A percentile compares a stretch with the other conserved stretches of the same genome.
Conservation (phyloP, 2,888 invertebrate species). For the Pristionchus entomophagus region DNA sequence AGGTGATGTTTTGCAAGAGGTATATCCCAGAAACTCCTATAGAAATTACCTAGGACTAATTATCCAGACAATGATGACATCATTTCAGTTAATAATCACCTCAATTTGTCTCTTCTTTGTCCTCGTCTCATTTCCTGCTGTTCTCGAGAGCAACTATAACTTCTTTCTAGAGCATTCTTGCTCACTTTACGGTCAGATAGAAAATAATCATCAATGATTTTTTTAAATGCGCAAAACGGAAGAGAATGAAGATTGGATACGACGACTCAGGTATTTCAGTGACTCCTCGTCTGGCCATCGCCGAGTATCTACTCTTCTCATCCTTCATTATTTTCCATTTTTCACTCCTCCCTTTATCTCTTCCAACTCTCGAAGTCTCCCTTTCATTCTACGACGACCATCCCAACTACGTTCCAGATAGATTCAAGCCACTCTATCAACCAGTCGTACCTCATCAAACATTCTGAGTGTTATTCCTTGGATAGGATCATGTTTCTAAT, state of each 20-base stretch:
- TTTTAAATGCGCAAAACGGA: too few species aligned
- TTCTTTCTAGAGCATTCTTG: slow-evolving; percentile 22
- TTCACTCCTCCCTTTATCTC: not conserved
- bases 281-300: not conserved
- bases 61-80: not conserved
- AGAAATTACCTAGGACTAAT: not conserved
- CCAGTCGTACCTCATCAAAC: not conserved
- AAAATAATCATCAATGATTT: too few species aligned
- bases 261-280: too few species aligned
- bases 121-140: not conserved
- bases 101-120: not conserved
- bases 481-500: not conserved
- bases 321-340: slow-evolving; percentile 13
- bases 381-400: slow-evolving; percentile 21
- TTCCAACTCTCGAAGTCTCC: slow-evolving; percentile 3
- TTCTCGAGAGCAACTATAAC: not conserved
- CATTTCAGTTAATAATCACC: not conserved
- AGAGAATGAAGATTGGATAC: too few species aligned
- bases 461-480: not conserved
- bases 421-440: slow-evolving; percentile 1
- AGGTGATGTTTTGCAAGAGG: too few species aligned
- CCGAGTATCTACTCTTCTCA: slow-evolving; percentile 14
- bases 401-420: not conserved
- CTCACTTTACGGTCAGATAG: not conserved
- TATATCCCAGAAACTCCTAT: too few species aligned